Base-by-base conservation (phyloP, 2,113 vertebrate species). In the Psettodes erumei region DNA sequence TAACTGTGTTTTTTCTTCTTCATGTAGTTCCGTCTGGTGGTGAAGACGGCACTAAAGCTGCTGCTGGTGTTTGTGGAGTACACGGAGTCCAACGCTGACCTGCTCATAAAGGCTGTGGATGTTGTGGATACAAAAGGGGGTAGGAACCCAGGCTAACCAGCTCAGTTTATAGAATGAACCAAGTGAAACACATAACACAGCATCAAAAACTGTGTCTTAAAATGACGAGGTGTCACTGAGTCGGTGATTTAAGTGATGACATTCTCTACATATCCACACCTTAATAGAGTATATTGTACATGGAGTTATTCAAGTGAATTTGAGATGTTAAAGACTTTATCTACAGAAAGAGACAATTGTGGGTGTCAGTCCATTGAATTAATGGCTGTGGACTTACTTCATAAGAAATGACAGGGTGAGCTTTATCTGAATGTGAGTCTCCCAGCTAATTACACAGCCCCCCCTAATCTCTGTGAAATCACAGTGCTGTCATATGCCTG, bases 61-160 rank as follows among this genome's bases (percentile, higher is more conserved):
- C 94, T 99, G 79, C 94, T 99, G 61, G 97, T 99, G 86, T 99
- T 99, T 82, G 98, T 98, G 92, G 98, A 99, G 82, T 99, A 99
- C 79, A 96, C 95, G 0, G 98, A 99, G 84, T 94, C 95, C 13
- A 98, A 98, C 0, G 94, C 96, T 0, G 88, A 89, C 0, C 94
- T 97, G 65, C 91, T 98, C 78, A 95, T 95, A 76, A 93, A 95
- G 79, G 96, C 96, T 28, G 94, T 97, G 25, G 91, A 89, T 6
- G 90, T 81, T 0, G 94, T 96, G 5, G 96, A 98, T 91, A 88
- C 91, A 37, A 96, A 96, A 86, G 93, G 91, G 92, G 96, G 96
- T 98, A 79, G 93, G 93, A 75, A 54, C 16, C 18, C 58, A 43
- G 33, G 54, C 21, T 40, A 69, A 58, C 16, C 40, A 43, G 15